Base-by-base conservation (phyloP, 2,113 vertebrate species). In the Psilopsiagon aymara region DNA sequence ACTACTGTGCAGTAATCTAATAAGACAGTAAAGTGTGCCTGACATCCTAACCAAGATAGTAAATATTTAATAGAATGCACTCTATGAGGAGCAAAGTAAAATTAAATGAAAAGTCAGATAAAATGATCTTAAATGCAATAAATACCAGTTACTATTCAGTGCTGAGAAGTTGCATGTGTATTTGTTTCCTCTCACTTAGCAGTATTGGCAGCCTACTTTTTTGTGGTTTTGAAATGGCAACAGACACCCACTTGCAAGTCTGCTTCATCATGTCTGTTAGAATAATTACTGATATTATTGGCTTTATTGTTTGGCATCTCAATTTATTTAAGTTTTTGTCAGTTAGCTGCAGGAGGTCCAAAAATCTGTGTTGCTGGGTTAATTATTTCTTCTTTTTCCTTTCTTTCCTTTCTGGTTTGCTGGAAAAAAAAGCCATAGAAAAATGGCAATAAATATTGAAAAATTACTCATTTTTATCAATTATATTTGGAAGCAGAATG, bases 71-170 rank as follows among this genome's bases (percentile, higher is more conserved):
- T 96, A 95, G 79, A 92, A 96, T 85, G 88, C 82, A 95, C 67
- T 94, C 75, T 70, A 17, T 89, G 88, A 96, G 69, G 63, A 96
- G 74, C 77, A 90, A 96, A 96, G 55, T 81, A 78, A 92, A 97
- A 97, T 96, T 95, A 96, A 97, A 97, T 96, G 94, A 96, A 96
- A 95, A 97, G 88, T 94, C 95, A 93, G 92, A 95, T 96, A 94
- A 96, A 95, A 94, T 88, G 43, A 93, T 35, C 67, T 91, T 87
- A 91, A 95, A 95, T 69, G 44, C 78, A 96, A 90, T 96, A 92
- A 95, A 95, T 94, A 93, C 47, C 17, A 60, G 74, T 87, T 91
- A 84, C 88, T 83, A 43, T 91, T 96, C 77, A 68, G 47, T 95
- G 67, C 66, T 0, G 66, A 89, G 91, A 85, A 92, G 82, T 70